These are phyloP conservation scores for Cryptus viduatorius DNA, from an alignment of 2,888 invertebrate genomes.

Conservation along the genomic window DNA sequence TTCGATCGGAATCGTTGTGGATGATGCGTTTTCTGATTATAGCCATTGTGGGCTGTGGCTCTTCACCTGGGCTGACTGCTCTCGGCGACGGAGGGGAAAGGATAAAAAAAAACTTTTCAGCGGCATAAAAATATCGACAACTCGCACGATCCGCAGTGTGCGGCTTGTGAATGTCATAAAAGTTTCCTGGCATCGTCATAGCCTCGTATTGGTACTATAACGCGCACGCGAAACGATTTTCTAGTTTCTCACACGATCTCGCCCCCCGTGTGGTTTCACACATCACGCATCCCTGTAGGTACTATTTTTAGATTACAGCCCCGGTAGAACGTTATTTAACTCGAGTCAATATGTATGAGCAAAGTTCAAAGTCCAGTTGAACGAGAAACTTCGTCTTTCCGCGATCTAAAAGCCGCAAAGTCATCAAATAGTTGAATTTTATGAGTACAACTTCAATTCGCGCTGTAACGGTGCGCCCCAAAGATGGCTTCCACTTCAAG, in stretches of 20 bases:
- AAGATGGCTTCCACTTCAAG: too few species aligned
- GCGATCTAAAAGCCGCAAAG: conserved; percentile 6
- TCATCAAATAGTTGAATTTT: conserved; percentile 42
- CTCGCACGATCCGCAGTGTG: conserved; percentile 46
- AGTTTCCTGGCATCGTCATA: conserved; percentile 57
- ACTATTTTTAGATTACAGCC: conserved; percentile 40
- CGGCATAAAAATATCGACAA: conserved; percentile 62
- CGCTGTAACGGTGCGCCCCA: too few species aligned
- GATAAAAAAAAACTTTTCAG: neutral
- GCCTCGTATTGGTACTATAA: conserved; percentile 50
- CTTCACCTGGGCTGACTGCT: conserved; percentile 22
- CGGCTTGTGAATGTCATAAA: conserved; percentile 59
- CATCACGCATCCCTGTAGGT: conserved; percentile 47
- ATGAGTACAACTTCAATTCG: conserved; percentile 14
- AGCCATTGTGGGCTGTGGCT: conserved; percentile 46
- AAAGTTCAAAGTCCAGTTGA: conserved; percentile 44
- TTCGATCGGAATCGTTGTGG: conserved; percentile 39
- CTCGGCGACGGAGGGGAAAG: neutral
- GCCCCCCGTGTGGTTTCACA: conserved; percentile 53
- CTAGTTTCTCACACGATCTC: conserved; percentile 59
- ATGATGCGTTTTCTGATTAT: conserved; percentile 44
- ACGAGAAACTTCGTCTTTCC: neutral
- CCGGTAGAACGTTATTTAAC: conserved; percentile 28
- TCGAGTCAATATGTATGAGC: conserved; percentile 28
- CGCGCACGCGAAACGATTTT: conserved; percentile 61